Evolutionary conservation across 2,113 vertebrate species (phyloP).

Genomic region (Elgaria multicarinata): DNA sequence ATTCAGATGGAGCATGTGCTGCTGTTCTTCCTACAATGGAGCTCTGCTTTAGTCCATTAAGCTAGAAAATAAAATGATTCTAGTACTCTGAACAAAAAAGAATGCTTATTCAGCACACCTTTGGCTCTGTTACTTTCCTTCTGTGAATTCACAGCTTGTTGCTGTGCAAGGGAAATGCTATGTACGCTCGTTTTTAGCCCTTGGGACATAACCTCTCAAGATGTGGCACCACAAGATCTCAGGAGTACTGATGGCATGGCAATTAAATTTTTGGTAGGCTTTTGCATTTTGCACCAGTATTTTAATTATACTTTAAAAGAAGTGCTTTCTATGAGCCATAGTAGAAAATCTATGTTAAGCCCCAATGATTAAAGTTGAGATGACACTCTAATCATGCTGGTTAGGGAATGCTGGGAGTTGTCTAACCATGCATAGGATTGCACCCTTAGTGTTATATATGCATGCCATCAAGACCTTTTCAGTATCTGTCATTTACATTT

Average conservation of each 20-base stretch:
- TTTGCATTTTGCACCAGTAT: neutral
- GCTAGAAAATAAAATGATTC: neutral
- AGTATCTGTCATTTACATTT: too few species aligned
- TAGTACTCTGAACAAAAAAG: neutral
- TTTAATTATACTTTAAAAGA: neutral
- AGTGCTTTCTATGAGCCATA: neutral
- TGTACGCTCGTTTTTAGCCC: neutral
- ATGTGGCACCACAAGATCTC: neutral
- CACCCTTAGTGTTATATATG: too few species aligned
- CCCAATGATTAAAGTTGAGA: neutral
- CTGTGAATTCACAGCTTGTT: conserved; percentile 7
- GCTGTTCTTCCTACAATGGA: neutral
- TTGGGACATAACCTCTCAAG: neutral
- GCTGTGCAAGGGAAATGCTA: neutral
- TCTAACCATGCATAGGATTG: too few species aligned
- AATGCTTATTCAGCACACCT: neutral
- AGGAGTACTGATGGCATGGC: neutral
- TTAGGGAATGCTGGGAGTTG: too few species aligned
- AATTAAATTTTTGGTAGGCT: neutral
- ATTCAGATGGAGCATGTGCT: neutral
- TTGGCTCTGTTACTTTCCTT: neutral
- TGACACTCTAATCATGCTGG: too few species aligned
- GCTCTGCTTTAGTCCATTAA: neutral
- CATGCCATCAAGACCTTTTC: too few species aligned
- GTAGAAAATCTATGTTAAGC: neutral